Percentiles rank a stretch among this genome's conserved stretches.
Evolutionary conservation across 2,113 vertebrate species (phyloP).

Genomic region (Zingel zingel): DNA sequence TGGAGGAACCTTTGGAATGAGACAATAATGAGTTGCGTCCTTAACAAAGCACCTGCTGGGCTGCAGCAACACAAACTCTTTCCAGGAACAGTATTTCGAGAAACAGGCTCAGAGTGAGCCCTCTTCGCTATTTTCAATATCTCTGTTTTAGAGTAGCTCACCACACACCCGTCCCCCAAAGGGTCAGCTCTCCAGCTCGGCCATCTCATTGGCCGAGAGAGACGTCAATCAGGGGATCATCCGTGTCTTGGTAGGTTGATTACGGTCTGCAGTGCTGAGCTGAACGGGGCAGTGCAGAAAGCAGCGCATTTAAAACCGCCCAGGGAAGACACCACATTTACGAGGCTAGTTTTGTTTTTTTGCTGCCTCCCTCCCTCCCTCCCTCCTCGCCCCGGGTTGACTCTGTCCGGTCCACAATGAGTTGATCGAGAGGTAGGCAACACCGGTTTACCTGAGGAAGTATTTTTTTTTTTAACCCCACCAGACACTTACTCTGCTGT

Average conservation of each 20-base stretch:
- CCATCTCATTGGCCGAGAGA: slow-evolving; percentile 67
- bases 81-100: neutral
- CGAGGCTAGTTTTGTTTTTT: slow-evolving; percentile 49
- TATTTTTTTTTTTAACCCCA: slow-evolving; percentile 11
- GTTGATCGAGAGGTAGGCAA: slow-evolving; percentile 62
- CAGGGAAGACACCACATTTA: slow-evolving; percentile 65
- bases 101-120: neutral
- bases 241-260: slow-evolving; percentile 73
- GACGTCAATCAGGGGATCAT: slow-evolving; percentile 67
- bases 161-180: neutral
- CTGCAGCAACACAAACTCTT: neutral
- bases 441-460: slow-evolving; percentile 66
- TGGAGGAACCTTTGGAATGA: neutral
- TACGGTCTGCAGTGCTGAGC: slow-evolving; percentile 48
- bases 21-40: too few species aligned
- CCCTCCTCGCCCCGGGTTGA: slow-evolving; percentile 10
- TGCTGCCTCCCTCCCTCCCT: slow-evolving; percentile 24
- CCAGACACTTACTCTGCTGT: slow-evolving; percentile 11
- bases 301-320: slow-evolving; percentile 73
- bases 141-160: neutral
- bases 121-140: neutral
- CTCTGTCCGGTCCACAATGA: slow-evolving; percentile 65
- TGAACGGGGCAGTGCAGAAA: slow-evolving; percentile 52
- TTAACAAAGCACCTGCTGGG: neutral
- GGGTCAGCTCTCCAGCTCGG: neutral